Base-by-base conservation (phyloP, 1,140 invertebrate species). In the Diorhabda sublineata region DNA sequence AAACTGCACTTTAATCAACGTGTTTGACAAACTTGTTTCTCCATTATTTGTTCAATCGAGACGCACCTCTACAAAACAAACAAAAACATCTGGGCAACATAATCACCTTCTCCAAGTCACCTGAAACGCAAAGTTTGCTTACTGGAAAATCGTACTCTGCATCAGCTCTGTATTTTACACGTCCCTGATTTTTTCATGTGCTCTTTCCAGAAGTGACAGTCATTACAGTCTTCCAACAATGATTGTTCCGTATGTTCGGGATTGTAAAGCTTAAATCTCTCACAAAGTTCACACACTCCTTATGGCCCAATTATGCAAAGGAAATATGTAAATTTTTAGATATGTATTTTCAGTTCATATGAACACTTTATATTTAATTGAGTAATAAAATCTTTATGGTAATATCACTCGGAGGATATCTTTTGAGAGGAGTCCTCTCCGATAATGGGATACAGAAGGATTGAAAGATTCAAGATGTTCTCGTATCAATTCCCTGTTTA, bases 321-420 rank as follows among this genome's bases (percentile, higher is more conserved):
- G 11, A 62, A 42, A 43, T 42, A 42, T 62, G 26, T 43, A 62
- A 42, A 62, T 62, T 43, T n/a, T 62, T 3, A 62, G 26, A 62
- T 43, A 52, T 2, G 5, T 9, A 52, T 52, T 5, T 52, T 52
- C 45, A 2, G 45, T 43, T 62, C 61, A 43, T 62, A 62, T 42
- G 3, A 62, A 62, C 5, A 42, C 61, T 5, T 41, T 43, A 43
- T 62, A 42, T 62, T 43, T 62, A 42, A 3, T 42, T 62, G n/a
- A 42, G 61, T 62, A 62, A 62, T 62, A 43, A 62, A 52, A 62
- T 62, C 26, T 62, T 43, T 43, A 62, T 62, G 61, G 11, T 42
- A 3, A 62, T 62, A 43, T 62, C 61, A 62, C 42, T 62, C 5
- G 61, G 61, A 62, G 43, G 61, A 62, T 62, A 62, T 62, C 11